Evolutionary conservation across 2,113 vertebrate species (phyloP).

Genomic region (Bungarus multicinctus): DNA sequence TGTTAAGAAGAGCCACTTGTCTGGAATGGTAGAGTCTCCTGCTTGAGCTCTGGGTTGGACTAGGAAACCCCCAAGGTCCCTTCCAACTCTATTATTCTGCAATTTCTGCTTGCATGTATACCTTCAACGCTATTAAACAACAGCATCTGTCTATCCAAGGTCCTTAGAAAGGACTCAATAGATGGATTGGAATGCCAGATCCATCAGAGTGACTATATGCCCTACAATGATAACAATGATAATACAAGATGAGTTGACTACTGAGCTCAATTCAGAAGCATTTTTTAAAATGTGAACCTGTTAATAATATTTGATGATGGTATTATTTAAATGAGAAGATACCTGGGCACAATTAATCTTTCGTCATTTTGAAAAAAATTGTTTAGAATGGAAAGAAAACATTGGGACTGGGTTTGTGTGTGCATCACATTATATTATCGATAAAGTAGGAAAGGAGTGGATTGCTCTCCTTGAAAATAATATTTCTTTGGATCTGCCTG

Average conservation of each 20-base stretch:
- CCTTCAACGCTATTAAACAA: too few species aligned
- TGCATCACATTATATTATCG: neutral
- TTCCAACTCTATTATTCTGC: too few species aligned
- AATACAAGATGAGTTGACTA: neutral
- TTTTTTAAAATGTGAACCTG: neutral
- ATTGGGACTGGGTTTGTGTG: too few species aligned
- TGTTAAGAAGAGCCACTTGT: too few species aligned
- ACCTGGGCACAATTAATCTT: neutral
- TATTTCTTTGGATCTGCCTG: neutral
- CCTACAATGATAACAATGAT: neutral
- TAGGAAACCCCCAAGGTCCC: too few species aligned
- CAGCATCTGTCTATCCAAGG: neutral
- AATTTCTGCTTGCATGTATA: too few species aligned
- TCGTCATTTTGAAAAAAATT: neutral
- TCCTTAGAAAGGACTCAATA: neutral
- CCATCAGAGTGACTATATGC: neutral
- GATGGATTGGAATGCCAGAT: neutral
- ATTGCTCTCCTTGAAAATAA: neutral
- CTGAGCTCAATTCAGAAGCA: neutral
- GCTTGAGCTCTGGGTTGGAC: too few species aligned
- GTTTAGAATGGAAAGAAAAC: too few species aligned
- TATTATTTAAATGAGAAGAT: neutral
- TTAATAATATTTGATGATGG: neutral
- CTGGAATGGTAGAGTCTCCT: too few species aligned
- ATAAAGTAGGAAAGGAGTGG: neutral